A percentile compares a stretch with the other conserved stretches of the same genome.
phyloP scores from a whole-genome alignment of 2,113 vertebrate genomes.

The Lasiurus borealis region DNA sequence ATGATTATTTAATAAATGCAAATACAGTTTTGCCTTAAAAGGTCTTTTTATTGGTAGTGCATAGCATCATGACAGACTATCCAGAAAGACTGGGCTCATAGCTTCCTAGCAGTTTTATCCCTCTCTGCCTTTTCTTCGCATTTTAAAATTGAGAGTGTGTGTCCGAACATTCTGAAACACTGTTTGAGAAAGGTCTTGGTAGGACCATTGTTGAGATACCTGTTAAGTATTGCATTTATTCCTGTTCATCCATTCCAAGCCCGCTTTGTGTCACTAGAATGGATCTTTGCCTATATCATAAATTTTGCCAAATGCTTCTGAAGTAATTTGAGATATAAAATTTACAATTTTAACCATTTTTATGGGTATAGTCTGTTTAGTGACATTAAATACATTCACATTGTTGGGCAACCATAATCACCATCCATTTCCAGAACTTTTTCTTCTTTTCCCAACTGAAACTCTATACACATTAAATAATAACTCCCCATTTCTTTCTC shows the following conservation, averaged over 20 bases:
- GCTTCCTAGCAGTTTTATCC: neutral
- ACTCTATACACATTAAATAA: neutral
- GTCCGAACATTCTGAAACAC: neutral
- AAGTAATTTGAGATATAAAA: slow-evolving; percentile 44
- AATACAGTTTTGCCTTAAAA: slow-evolving; percentile 48
- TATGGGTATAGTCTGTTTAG: neutral
- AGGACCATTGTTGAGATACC: neutral
- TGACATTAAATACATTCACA: neutral
- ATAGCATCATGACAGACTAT: neutral
- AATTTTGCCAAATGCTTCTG: slow-evolving; percentile 34
- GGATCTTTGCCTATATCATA: neutral
- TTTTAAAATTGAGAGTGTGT: slow-evolving; percentile 27
- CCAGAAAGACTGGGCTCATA: neutral
- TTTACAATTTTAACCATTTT: slow-evolving; percentile 6
- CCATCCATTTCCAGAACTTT: neutral
- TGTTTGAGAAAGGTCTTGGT: slow-evolving; percentile 12
- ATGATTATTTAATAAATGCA: slow-evolving; percentile 64
- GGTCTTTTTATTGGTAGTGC: neutral
- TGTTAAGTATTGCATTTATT: neutral
- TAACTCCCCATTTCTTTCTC: neutral
- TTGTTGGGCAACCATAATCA: neutral
- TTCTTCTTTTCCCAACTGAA: neutral
- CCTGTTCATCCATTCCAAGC: neutral
- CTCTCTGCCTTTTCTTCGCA: neutral
- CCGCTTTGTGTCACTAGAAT: neutral